Evolutionary conservation across 2,797 vertebrate species (phyloP).

Genomic region (Parotocinclus haroldoi): DNA sequence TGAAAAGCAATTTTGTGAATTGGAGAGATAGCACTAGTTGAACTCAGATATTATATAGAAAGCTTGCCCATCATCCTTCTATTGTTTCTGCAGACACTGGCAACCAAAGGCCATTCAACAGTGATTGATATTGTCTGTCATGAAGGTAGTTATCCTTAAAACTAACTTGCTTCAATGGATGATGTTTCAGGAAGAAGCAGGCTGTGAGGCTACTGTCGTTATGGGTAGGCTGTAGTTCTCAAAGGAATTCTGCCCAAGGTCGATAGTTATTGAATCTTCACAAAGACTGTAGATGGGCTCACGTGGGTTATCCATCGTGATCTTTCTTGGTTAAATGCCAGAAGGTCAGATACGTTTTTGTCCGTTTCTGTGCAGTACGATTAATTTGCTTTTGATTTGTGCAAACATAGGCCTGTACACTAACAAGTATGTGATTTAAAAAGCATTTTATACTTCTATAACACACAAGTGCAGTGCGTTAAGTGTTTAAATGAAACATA

Average conservation of each 20-base stretch:
- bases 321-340: neutral
- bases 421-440: too few species aligned
- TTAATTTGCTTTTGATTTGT: too few species aligned
- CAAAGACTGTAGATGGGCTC: constrained; percentile 11
- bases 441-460: too few species aligned
- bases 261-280: neutral
- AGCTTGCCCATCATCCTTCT: neutral
- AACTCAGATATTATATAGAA: neutral
- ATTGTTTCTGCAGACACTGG: constrained; percentile 13
- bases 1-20: neutral
- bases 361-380: too few species aligned
- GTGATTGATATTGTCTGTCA: constrained; percentile 35
- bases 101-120: constrained; percentile 24
- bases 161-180: constrained; percentile 25
- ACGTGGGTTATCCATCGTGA: constrained; percentile 6
- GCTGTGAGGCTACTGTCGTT: constrained; percentile 16
- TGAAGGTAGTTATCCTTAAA: constrained; percentile 25
- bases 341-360: neutral
- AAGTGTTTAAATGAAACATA: too few species aligned
- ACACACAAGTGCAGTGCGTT: too few species aligned
- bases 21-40: neutral
- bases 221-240: constrained; percentile 7
- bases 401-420: too few species aligned
- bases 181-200: constrained; percentile 21
- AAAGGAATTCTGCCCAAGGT: constrained; percentile 7